Base-by-base conservation (phyloP, 2,113 vertebrate genomes). In the Collichthys lucidus region DNA sequence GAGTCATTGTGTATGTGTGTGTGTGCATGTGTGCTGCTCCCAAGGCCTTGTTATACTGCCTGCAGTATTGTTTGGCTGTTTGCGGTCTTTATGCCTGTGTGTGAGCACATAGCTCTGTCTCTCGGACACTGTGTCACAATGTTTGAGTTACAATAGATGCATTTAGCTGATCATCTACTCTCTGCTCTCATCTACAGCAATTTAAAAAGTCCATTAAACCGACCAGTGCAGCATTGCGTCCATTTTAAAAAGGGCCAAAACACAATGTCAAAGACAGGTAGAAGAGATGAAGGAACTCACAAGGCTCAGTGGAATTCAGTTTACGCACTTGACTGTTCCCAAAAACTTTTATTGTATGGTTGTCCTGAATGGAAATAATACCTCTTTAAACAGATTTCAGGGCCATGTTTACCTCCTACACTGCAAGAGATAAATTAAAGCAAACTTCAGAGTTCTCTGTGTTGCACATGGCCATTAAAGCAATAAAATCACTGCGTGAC, bases 1-100 rank as follows among this genome's bases (percentile, higher is more conserved):
- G 89, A 61, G 78, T 83, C 88, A 92, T 95, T 92, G 89, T 92
- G 66, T 50, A 31, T 80, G 56, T 71, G 55, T 84, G 62, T 74
- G 72, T 77, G 70, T 82, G 76, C 69, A 68, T 68, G 81, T 89
- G 83, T 88, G 44, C 22, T 79, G 86, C 88, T 86, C 85, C 47
- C 60, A 68, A 56, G 80, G 86, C 81, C 85, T 81, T 86, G 90
- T 84, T 87, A 76, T 64, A 75, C 59, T 77, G 71, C 86, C 71
- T 86, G 59, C 70, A 75, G 74, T 82, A 90, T 87, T 89, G 91
- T 94, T 89, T 29, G 56, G 55, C 83, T 79, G 80, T 85, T 88
- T 89, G 81, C 83, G 76, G 74, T 63, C 86, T 86, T 84, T 59
- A 70, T 62, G 73, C 84, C 80, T 75, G 85, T 52, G 75, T 74